Percentiles rank a stretch among this genome's conserved stretches.
phyloP scores from a whole-genome alignment of 2,797 vertebrate species.

The Lacerta bilineata region DNA sequence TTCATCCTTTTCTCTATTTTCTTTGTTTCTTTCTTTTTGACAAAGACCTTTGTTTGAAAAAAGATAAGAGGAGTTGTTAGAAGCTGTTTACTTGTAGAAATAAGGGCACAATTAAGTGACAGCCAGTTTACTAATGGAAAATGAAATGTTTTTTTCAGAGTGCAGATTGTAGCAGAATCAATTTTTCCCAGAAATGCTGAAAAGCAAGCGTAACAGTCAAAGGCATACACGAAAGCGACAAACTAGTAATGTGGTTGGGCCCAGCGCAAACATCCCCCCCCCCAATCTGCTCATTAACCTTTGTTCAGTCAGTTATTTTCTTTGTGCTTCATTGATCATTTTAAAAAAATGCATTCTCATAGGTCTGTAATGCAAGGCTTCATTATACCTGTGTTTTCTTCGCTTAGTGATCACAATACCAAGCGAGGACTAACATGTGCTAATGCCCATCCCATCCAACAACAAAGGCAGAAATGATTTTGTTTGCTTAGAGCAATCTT shows the following conservation, averaged over 20 bases:
- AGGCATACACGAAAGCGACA: slow-evolving; percentile 34
- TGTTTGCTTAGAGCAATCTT: too few species aligned
- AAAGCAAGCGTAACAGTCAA: slow-evolving; percentile 43
- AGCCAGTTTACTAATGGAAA: slow-evolving; percentile 21
- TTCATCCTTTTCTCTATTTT: neutral
- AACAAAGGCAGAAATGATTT: too few species aligned
- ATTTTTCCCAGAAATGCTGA: slow-evolving; percentile 23
- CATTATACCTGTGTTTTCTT: too few species aligned
- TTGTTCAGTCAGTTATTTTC: too few species aligned
- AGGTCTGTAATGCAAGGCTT: too few species aligned
- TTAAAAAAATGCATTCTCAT: too few species aligned
- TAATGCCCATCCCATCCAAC: too few species aligned
- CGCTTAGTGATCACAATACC: too few species aligned
- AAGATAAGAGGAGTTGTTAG: fast-evolving
- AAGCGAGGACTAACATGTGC: too few species aligned
- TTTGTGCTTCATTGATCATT: too few species aligned
- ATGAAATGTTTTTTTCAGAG: slow-evolving; percentile 7
- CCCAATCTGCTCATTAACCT: too few species aligned
- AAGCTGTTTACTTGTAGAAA: slow-evolving; percentile 23
- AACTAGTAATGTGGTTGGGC: slow-evolving; percentile 9
- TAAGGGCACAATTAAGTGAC: neutral
- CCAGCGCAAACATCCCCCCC: neutral
- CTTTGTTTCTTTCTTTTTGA: neutral
- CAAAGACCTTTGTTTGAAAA: slow-evolving; percentile 2
- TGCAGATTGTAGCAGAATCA: slow-evolving; percentile 26